These are phyloP conservation scores for Heteromormyrus szaboi DNA, from an alignment of 2,797 vertebrate species.

Conservation along the genomic window DNA sequence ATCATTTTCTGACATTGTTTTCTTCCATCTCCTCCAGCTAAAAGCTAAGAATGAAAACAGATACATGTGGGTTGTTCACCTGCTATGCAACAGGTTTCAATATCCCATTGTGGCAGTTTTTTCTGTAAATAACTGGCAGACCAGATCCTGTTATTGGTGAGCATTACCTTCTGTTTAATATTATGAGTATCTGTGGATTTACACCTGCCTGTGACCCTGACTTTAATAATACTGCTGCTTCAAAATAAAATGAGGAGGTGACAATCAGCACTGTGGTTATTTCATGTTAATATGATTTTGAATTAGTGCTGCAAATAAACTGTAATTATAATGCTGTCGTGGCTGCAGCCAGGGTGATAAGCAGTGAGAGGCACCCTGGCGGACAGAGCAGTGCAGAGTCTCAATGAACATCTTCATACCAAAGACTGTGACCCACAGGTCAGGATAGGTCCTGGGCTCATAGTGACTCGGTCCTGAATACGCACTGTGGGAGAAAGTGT, in stretches of 20 bases:
- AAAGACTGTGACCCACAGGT: too few relatives aligned
- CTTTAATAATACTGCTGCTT: neutral
- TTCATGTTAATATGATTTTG: neutral
- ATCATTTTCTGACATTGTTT: neutral
- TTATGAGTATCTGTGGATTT: neutral
- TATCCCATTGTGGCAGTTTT: neutral
- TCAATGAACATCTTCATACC: too few relatives aligned
- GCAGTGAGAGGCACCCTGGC: neutral
- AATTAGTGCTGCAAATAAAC: neutral
- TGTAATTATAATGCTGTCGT: neutral
- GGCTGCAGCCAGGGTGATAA: neutral
- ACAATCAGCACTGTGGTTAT: neutral
- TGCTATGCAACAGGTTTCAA: neutral
- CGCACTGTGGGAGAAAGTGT: too few relatives aligned
- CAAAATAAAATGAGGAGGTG: neutral
- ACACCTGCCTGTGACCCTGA: neutral
- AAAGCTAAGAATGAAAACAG: neutral
- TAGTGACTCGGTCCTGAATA: too few relatives aligned
- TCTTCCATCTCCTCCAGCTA: neutral
- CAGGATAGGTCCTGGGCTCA: too few relatives aligned
- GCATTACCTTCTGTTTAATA: neutral
- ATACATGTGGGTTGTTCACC: neutral
- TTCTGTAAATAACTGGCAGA: neutral
- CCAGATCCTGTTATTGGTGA: neutral
- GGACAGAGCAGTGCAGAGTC: neutral